Conservation (phyloP, 2,888 invertebrate genomes). For the Leptinotarsa haldemani region DNA sequence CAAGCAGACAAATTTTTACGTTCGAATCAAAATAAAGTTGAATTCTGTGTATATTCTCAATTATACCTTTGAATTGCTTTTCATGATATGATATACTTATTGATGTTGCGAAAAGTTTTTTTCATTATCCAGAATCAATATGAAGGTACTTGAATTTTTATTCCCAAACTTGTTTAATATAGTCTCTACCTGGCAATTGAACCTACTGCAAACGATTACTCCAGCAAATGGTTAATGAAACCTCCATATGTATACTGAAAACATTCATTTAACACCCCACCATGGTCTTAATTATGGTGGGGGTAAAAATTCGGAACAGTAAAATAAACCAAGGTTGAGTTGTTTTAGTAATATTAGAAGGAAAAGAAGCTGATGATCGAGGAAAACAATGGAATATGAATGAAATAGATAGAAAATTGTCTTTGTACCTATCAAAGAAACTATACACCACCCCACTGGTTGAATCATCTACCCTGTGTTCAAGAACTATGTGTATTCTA, state of each 20-base stretch:
- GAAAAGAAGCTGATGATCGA: background rate
- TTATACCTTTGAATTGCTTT: too few species aligned
- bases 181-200: background rate
- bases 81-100: too few species aligned
- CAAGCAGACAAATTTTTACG: too few species aligned
- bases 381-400: constrained; percentile 7
- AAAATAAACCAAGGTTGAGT: background rate
- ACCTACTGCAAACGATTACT: background rate
- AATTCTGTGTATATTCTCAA: too few species aligned
- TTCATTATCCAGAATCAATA: background rate
- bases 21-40: too few species aligned
- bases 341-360: constrained; percentile 17
- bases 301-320: background rate
- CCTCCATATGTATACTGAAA: background rate
- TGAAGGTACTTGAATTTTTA: background rate
- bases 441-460: background rate
- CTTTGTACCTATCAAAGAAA: background rate
- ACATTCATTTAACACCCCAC: constrained; percentile 8
- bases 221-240: background rate
- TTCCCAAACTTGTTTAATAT: background rate
- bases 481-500: too few species aligned
- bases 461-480: too few species aligned
- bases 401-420: background rate
- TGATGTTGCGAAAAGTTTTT: too few species aligned
- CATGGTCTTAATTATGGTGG: constrained; percentile 5